A percentile compares a stretch with the other conserved stretches of the same genome.
These are phyloP conservation scores for Terebella lapidaria DNA, from an alignment of 2,888 invertebrate genomes.

Conservation along the genomic window DNA sequence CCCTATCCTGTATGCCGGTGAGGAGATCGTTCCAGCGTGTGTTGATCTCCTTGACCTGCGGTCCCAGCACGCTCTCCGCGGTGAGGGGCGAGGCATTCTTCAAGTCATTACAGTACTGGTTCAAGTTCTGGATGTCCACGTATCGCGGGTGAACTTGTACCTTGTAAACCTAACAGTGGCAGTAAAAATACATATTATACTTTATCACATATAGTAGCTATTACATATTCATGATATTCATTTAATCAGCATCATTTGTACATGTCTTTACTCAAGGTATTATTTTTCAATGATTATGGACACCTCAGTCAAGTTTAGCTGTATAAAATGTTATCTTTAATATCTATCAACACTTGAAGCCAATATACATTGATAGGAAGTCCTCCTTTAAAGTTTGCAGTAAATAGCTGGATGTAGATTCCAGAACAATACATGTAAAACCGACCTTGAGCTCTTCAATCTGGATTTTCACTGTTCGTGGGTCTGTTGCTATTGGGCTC, in stretches of 20 bases:
- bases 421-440: background rate
- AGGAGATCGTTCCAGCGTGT: constrained; percentile 48
- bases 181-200: too few relatives aligned
- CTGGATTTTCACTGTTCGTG: constrained; percentile 77
- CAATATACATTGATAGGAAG: too few relatives aligned
- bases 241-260: too few relatives aligned
- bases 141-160: constrained; percentile 45
- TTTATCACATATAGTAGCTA: too few relatives aligned
- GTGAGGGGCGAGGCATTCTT: constrained; percentile 48
- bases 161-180: constrained; percentile 44
- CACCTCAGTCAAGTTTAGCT: too few relatives aligned
- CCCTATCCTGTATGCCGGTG: constrained; percentile 42
- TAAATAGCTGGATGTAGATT: too few relatives aligned
- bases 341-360: too few relatives aligned
- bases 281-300: too few relatives aligned
- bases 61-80: constrained; percentile 38
- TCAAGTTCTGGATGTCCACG: constrained; percentile 47
- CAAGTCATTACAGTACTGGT: constrained; percentile 47
- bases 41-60: constrained; percentile 45
- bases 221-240: too few relatives aligned
- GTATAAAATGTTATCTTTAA: too few relatives aligned
- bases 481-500: constrained; percentile 84
- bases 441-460: constrained; percentile 70
- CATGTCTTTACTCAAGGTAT: too few relatives aligned
- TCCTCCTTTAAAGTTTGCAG: too few relatives aligned